Conservation (phyloP, 2,888 invertebrate species). For the Chorisops tibialis region DNA sequence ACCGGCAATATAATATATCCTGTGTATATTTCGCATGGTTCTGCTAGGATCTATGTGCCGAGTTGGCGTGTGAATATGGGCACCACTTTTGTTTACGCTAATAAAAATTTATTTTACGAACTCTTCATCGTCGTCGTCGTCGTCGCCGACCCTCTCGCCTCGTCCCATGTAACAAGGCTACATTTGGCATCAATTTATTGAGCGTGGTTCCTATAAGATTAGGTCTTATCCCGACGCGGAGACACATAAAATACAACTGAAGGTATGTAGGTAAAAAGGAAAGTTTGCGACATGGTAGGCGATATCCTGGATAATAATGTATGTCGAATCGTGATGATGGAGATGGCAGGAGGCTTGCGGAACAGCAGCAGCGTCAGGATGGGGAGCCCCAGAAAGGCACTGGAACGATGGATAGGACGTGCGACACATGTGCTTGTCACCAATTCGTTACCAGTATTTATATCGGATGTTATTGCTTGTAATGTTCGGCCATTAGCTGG, state of each 20-base stretch:
- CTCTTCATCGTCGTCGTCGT: slow-evolving; percentile 24
- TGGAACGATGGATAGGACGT: neutral
- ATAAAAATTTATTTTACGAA: slow-evolving; percentile 28
- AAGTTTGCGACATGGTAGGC: too few species aligned
- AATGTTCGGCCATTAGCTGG: slow-evolving; percentile 1
- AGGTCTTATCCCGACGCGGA: slow-evolving; percentile 7
- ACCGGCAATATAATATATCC: neutral
- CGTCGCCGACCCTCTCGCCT: slow-evolving; percentile 12
- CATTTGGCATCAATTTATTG: slow-evolving; percentile 24
- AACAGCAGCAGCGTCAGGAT: neutral
- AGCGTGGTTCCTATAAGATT: slow-evolving; percentile 16
- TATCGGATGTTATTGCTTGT: slow-evolving; percentile 20
- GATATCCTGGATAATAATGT: too few species aligned
- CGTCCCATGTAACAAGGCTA: neutral
- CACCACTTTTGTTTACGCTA: slow-evolving; percentile 25
- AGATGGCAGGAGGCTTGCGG: neutral
- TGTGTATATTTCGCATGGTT: too few species aligned
- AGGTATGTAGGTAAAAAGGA: neutral
- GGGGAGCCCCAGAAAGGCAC: neutral
- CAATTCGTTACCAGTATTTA: slow-evolving; percentile 14
- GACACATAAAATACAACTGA: neutral
- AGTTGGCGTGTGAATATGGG: slow-evolving; percentile 14
- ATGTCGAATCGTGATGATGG: neutral
- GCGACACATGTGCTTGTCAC: slow-evolving; percentile 19
- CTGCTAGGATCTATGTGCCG: neutral